Evolutionary conservation across 2,113 vertebrate genomes (phyloP), one percentile per base, ranked within the genome.

Genomic region (Hippocampus abdominalis): DNA sequence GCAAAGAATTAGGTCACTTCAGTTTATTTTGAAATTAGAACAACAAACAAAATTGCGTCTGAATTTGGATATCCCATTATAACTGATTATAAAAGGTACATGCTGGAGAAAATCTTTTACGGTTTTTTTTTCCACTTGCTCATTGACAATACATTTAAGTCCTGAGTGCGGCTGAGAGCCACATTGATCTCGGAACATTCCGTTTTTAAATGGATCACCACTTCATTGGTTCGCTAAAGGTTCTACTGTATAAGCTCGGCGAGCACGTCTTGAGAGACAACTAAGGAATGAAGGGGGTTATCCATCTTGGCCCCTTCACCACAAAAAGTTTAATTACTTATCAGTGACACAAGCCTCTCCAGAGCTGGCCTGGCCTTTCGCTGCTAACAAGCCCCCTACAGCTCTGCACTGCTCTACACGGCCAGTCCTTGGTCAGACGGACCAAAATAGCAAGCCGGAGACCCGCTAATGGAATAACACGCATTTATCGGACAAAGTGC

Each of bases 401-500:
- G 62, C 59, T 70, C 46, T 40, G 72, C 73, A 53, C 75, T 69
- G 62, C 59, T 70, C 46, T 40, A 70, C 73, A 67, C 72, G 73
- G 72, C 74, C 71, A 73, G 66, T 72, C 78, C 76, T 71, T 68
- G 75, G 78, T 86, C 83, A 84, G 75, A 16, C 18, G 69, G 79
- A 81, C 78, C 68, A 67, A 87, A 86, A 85, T 81, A 85, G 78
- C 71, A 78, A 72, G 46, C 76, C 76, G 36, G 72, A 77, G 76
- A 77, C 74, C 69, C 0, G 74, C 81, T 88, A 87, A 85, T 80
- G 84, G 25, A 84, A 84, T 73, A 69, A 72, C 77, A 76, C 57
- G 69, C 73, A 81, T 71, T 72, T 68, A 23, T 39, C 21, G 20
- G 71, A 73, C 76, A 79, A 78, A 70, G 69, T 77, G 76, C 69